Base-by-base conservation (phyloP, 2,888 invertebrate species). In the Prosopocoilus inquinatus region DNA sequence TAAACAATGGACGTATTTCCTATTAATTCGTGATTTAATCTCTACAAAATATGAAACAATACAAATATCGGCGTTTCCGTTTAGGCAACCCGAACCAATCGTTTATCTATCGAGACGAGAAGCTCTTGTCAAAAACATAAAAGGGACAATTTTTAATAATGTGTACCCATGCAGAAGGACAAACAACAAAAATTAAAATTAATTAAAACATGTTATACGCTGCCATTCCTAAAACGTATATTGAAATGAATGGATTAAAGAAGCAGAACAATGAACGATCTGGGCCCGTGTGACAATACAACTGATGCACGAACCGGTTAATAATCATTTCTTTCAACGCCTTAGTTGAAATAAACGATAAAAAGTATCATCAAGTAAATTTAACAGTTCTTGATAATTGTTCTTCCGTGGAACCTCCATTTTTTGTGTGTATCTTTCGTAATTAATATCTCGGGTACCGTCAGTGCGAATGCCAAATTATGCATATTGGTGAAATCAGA, bases 281-380 rank as follows among this genome's bases (percentile, higher is more conserved):
- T 74, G 69, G 67, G 66, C 53, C 63, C 68, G 72, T 71, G 75
- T 75, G 75, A 76, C 76, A 76, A 76, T 76, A 75, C 75, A 75
- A n/a, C n/a, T 75, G 76, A 76, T 76, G 74, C n/a, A n/a, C n/a
- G n/a, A n/a, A n/a, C n/a, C n/a, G n/a, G n/a, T n/a, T n/a, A n/a
- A n/a, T n/a, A n/a, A n/a, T n/a, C n/a, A n/a, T n/a, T n/a, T n/a
- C n/a, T n/a, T n/a, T n/a, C n/a, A n/a, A n/a, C n/a, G n/a, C n/a
- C n/a, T n/a, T n/a, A n/a, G n/a, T n/a, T n/a, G n/a, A n/a, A n/a
- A n/a, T n/a, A n/a, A n/a, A n/a, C n/a, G n/a, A n/a, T n/a, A n/a
- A n/a, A n/a, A n/a, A n/a, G n/a, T n/a, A n/a, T n/a, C n/a, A n/a
- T n/a, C n/a, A n/a, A n/a, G n/a, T n/a, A n/a, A n/a, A n/a, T n/a